Evolutionary conservation across 2,888 invertebrate species (phyloP).

Genomic region (Rhabditoides inermis): DNA sequence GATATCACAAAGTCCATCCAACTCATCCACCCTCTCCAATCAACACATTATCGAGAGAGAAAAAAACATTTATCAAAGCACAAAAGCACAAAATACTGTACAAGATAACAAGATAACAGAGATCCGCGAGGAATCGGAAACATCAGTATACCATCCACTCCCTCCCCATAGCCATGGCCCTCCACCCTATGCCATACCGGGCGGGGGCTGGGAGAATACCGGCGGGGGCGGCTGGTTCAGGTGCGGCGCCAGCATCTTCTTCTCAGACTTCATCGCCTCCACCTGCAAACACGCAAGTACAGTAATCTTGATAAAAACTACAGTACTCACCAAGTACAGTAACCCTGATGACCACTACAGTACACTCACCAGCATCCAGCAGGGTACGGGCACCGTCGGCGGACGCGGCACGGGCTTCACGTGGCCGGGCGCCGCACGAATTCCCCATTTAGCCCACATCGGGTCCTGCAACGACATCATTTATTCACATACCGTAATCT

Average conservation of each 20-base stretch:
- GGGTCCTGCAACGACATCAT: constrained; percentile 15
- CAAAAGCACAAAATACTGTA: too few species aligned
- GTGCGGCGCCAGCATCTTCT: constrained; percentile 28
- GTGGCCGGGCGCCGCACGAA: constrained; percentile 26
- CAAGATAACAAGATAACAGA: too few species aligned
- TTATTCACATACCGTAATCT: background rate
- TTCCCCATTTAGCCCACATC: constrained; percentile 24
- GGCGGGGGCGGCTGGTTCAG: constrained; percentile 14
- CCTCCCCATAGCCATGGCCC: background rate
- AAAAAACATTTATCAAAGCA: too few species aligned
- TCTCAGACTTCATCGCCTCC: constrained; percentile 29
- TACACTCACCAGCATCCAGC: constrained; percentile 24
- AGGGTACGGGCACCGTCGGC: constrained; percentile 14
- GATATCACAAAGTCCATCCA: too few species aligned
- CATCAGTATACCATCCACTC: background rate
- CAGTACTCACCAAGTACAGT: too few species aligned
- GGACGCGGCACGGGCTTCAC: constrained; percentile 1
- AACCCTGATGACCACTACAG: too few species aligned
- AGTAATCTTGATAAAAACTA: too few species aligned
- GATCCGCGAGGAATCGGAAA: too few species aligned
- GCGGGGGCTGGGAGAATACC: background rate
- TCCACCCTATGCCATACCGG: background rate
- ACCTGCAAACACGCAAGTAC: constrained; percentile 21
- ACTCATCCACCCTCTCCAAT: too few species aligned
- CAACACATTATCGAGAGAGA: too few species aligned